phyloP scores from a whole-genome alignment of 2,888 invertebrate genomes.

The Strigamia crassipes region DNA sequence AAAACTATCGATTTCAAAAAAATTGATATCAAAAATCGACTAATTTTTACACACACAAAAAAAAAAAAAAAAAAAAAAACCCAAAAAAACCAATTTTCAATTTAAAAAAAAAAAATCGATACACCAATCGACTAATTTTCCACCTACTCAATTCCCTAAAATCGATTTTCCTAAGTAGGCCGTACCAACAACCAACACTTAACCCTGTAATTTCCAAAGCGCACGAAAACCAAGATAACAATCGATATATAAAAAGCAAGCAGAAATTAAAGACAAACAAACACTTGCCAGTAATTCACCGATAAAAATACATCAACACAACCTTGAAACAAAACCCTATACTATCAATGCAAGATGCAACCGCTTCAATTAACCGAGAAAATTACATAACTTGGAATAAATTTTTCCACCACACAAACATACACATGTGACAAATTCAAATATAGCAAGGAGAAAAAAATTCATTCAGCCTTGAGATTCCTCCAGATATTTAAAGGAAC shows the following conservation, averaged over 20 bases:
- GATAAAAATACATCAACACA: background rate
- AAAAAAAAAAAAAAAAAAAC: no score
- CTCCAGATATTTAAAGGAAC: background rate
- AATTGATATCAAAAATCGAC: no score
- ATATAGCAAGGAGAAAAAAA: background rate
- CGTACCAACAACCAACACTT: background rate
- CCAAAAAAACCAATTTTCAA: no score
- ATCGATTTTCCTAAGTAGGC: background rate
- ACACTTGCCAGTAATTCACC: background rate
- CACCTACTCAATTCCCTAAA: background rate
- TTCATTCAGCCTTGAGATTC: background rate
- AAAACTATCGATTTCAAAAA: no score
- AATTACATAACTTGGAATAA: no score
- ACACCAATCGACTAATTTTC: no score
- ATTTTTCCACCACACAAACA: no score
- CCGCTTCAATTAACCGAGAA: no score
- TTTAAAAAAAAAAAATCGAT: no score
- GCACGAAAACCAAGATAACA: background rate
- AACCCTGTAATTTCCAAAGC: background rate
- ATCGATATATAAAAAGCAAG: background rate
- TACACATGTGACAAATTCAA: background rate
- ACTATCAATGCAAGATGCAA: background rate
- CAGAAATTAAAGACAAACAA: background rate
- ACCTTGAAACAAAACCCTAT: background rate
- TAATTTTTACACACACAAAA: no score